Base-by-base conservation (phyloP, 2,113 vertebrate genomes). In the Bettongia penicillata region DNA sequence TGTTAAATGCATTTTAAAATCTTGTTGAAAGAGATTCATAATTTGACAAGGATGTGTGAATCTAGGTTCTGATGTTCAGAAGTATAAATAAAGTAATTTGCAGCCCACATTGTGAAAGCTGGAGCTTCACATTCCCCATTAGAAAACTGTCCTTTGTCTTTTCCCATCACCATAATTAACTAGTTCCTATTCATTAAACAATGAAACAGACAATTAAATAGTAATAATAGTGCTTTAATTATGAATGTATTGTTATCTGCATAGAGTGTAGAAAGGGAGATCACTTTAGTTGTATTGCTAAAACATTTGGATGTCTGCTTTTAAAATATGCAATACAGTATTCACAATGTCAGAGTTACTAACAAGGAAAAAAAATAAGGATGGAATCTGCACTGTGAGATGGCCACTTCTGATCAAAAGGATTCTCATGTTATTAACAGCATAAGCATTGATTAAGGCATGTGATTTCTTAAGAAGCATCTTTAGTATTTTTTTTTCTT, bases 141-240 rank as follows among this genome's bases (percentile, higher is more conserved):
- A 28, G 94, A 96, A 98, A 96, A 95, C 92, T 92, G 92, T 96
- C 94, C 96, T 98, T 98, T 98, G 97, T 98, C 97, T 98, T 96
- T 95, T 90, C 53, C 92, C 97, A 96, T 98, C 96, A 94, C 96
- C 90, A 53, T 98, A 98, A 98, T 98, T 97, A 98, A 98, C 98
- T 95, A 97, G 98, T 96, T 97, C 95, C 94, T 97, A 97, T 98
- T 98, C 98, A 98, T 97, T 98, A 98, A 97, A 98, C 96, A 98
- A 97, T 97, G 98, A 98, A 97, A 93, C 97, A 98, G 98, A 97
- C 97, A 96, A 98, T 98, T 98, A 98, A 98, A 98, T 98, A 98
- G 97, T 97, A 98, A 98, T 98, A 98, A 98, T 97, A 97, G 98
- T 97, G 91, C 97, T 98, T 98, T 98, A 98, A 98, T 98, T 97